A percentile compares a stretch with the other conserved stretches of the same genome.
Conservation (phyloP, 2,113 vertebrate genomes). For the Paramisgurnus dabryanus region DNA sequence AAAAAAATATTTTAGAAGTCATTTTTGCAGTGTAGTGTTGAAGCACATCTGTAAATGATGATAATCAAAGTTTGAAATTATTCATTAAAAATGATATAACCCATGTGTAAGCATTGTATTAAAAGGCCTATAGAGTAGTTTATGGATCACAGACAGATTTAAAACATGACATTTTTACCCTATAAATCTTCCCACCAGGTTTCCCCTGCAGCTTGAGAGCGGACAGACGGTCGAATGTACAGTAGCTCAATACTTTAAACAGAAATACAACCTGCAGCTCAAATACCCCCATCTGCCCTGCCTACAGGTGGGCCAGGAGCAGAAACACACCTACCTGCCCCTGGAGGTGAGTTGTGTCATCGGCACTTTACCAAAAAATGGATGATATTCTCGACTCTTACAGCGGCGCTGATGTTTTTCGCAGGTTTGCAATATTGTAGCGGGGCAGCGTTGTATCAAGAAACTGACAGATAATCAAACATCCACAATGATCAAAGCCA, state of each 20-base stretch:
- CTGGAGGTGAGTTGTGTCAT: conserved; percentile 85
- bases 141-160: neutral
- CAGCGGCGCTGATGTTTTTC: neutral
- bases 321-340: conserved; percentile 98
- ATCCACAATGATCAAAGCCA: conserved; percentile 99
- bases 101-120: too few species aligned
- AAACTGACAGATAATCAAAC: conserved; percentile 99
- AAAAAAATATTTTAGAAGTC: too few species aligned
- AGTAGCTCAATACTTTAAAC: conserved; percentile 98
- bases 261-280: conserved; percentile 98
- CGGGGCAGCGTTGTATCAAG: conserved; percentile 97
- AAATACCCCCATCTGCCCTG: conserved; percentile 98
- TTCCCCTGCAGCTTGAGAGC: conserved; percentile 96
- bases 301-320: conserved; percentile 97
- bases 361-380: neutral
- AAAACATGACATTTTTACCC: neutral
- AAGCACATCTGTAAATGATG: too few species aligned
- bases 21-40: too few species aligned
- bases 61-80: too few species aligned
- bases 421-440: conserved; percentile 98
- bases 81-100: too few species aligned
- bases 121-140: too few species aligned
- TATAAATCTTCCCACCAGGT: conserved; percentile 70
- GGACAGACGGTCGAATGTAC: conserved; percentile 99
- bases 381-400: neutral